These are phyloP conservation scores for Ceratina japonica DNA, from an alignment of 1,140 invertebrate genomes.

Conservation along the genomic window DNA sequence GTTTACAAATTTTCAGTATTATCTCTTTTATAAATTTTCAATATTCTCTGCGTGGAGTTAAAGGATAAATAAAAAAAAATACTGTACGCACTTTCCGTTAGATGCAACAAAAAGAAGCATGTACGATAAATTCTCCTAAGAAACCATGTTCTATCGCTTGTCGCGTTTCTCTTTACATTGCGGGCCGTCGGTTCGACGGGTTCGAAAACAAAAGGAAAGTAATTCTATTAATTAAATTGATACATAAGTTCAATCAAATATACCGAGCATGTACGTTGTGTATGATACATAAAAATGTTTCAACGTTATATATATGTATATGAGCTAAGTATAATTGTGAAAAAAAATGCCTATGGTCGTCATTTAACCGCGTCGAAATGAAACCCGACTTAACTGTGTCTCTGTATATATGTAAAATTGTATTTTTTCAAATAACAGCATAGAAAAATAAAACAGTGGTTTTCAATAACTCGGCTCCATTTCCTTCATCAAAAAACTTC, in stretches of 20 bases:
- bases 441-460: conserved; percentile 30
- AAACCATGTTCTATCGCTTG: conserved; percentile 14
- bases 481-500: not conserved
- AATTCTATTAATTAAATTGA: conserved; percentile 34
- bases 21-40: conserved; percentile 26
- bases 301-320: conserved; percentile 2
- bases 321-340: conserved; percentile 17
- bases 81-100: conserved; percentile 6
- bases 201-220: conserved; percentile 39
- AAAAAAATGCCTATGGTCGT: conserved; percentile 33
- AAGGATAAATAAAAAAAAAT: not conserved
- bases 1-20: conserved; percentile 17
- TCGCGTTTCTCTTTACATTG: conserved; percentile 29
- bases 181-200: not conserved
- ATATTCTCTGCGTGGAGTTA: conserved; percentile 8
- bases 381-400: conserved; percentile 10
- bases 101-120: conserved; percentile 1
- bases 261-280: conserved; percentile 32
- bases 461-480: conserved; percentile 21
- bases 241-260: conserved; percentile 26
- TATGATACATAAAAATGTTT: conserved; percentile 20
- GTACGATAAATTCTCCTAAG: conserved; percentile 14
- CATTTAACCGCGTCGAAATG: not conserved
- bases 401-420: conserved; percentile 56
- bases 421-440: conserved; percentile 60